These are phyloP conservation scores for Apamea monoglypha DNA, from an alignment of 2,888 invertebrate species.

Conservation along the genomic window DNA sequence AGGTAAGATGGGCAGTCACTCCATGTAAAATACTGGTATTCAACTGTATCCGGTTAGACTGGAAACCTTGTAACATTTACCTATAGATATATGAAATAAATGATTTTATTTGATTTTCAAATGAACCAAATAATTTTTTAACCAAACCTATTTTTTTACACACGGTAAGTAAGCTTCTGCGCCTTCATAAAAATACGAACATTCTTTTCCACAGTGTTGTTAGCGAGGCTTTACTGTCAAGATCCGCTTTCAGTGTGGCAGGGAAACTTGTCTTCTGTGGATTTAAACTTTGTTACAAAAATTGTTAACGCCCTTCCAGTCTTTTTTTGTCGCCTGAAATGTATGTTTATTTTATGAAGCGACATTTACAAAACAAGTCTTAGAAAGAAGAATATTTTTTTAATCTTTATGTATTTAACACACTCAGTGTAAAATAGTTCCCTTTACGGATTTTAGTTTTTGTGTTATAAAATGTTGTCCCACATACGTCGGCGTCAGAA, in stretches of 20 bases:
- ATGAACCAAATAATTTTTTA: conserved; percentile 8
- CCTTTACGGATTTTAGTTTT: not conserved
- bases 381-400: conserved; percentile 15
- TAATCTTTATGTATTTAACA: conserved; percentile 21
- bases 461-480: not conserved
- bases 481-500: not conserved
- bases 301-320: conserved; percentile 48
- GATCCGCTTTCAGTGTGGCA: conserved; percentile 52
- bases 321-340: conserved; percentile 54
- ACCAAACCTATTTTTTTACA: conserved; percentile 18
- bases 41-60: too few relatives aligned
- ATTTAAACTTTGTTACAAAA: conserved; percentile 61
- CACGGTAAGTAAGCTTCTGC: conserved; percentile 6
- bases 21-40: too few relatives aligned
- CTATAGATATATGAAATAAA: too few relatives aligned
- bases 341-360: conserved; percentile 48
- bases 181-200: conserved; percentile 50
- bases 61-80: too few relatives aligned
- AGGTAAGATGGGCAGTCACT: too few relatives aligned
- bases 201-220: conserved; percentile 57
- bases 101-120: too few relatives aligned
- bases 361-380: conserved; percentile 35
- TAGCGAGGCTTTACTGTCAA: conserved; percentile 52
- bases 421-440: conserved; percentile 15
- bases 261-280: conserved; percentile 50